Evolutionary conservation across 2,888 invertebrate species (phyloP), one percentile per base, ranked within the genome.

Genomic region (Cephus runcator): DNA sequence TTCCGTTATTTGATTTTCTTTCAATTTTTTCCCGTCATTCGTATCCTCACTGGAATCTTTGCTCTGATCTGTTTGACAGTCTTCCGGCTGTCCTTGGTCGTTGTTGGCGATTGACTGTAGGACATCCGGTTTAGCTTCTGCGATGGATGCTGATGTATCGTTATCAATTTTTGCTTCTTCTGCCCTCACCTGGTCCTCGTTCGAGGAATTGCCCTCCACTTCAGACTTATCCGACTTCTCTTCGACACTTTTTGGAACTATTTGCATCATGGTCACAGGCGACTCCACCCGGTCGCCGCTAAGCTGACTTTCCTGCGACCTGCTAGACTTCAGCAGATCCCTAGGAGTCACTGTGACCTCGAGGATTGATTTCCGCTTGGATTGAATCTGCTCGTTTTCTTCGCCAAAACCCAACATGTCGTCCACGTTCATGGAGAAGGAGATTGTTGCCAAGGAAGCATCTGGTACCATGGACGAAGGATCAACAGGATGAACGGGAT

Each of bases 191-290:
- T 56, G 40, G 4, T 23, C 40, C 23, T 56, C 40, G 40, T 56
- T 56, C 40, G 40, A 56, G 23, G 40, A 56, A 6, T 15, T 56
- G 15, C 40, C 23, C 15, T 56, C 78, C n/a, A 75, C 79, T 73
- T 79, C 77, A 31, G 68, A 69, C 68, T 79, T 77, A 11, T 77
- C 77, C 3, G 75, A 75, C n/a, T 77, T 80, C 9, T 84, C 83
- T 15, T 83, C 84, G 4, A 80, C 78, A 34, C 81, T 78, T 33
- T 73, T 79, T 0, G 86, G 83, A 1, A 79, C 84, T 68, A 84
- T 84, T 71, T 87, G 86, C 81, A 85, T 84, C 84, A 86, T 86
- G 35, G 86, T 86, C 12, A 86, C 80, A 23, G 86, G 86, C 4
- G 86, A 84, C 35, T 82, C 81, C 1, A 79, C 77, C 69, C 84